Base-by-base conservation (phyloP, 2,113 vertebrate species). In the Bubo scandiacus region DNA sequence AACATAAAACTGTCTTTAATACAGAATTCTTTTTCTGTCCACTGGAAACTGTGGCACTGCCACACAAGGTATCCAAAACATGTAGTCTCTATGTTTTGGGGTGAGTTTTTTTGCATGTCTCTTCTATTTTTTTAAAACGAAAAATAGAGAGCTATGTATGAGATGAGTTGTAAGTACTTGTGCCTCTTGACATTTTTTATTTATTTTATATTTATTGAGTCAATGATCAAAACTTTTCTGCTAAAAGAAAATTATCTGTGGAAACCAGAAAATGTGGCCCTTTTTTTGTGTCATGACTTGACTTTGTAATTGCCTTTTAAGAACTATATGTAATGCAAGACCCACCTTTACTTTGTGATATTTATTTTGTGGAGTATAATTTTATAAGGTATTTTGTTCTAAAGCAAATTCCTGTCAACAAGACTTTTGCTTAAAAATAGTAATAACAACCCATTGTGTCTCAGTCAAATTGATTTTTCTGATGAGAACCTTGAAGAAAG, bases 391-490 rank as follows among this genome's bases (percentile, higher is more conserved):
- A 27, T 73, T 90, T 88, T 86, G 15, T 84, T 81, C 67, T 71
- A 36, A 96, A 92, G 34, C 7, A 84, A 86, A 87, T 42, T 79
- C 27, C 68, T 89, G 36, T 81, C 95, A 81, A 55, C 90, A 96
- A 94, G 14, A 8, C 12, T 77, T 81, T 67, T 84, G 29, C 20
- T 91, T 92, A 67, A 92, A 94, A 92, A 92, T 78, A 95, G 59
- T 86, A 78, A 78, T 45, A 92, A 61, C 5, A 79, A 34, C 17
- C 10, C 20, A 20, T 65, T 34, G 30, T 79, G 40, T 72, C 57
- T 89, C 58, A 71, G 43, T 55, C 61, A 75, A 82, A 91, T 91
- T 92, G 81, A 96, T 97, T 97, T 96, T 95, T 94, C 77, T 67
- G 40, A 94, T 75, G 65, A 89, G 58, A 92, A 84, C 30, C 36